Base-by-base conservation (phyloP, 2,113 vertebrate genomes). In the Cranoglanis bouderius region DNA sequence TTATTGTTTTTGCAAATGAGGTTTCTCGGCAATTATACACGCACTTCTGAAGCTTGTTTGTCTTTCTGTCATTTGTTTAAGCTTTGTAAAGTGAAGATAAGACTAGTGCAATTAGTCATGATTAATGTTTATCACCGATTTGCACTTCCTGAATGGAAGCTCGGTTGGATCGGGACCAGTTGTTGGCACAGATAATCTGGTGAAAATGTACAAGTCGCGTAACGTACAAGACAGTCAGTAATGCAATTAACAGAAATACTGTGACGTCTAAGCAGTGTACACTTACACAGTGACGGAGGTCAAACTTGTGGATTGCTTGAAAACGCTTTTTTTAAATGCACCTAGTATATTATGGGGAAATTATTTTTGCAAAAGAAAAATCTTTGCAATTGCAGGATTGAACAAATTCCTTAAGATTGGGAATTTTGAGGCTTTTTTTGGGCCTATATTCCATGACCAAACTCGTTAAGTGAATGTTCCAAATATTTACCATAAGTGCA, bases 1-100 rank as follows among this genome's bases (percentile, higher is more conserved):
- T 26, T 77, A 77, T 77, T 49, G 74, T 77, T 77, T 46, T 29
- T 77, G 72, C 72, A 75, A 75, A 75, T 75, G 19, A 43, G 72
- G 2, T 77, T 77, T 29, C 74, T 26, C 13, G 24, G 74, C 40
- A 49, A 49, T 77, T 77, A 26, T 29, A 29, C 40, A 77, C 2
- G 4, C 1, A 13, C 24, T 14, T 77, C 24, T 46, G 40, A 14
- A 77, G 40, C 74, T 24, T 74, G 74, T 77, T 77, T 77, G 74
- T 77, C 74, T 77, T 77, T 29, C 24, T 77, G 40, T 46, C 38
- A 26, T 8, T 43, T 26, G 19, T 24, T 46, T 43, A 40, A 74
- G 35, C 72, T 75, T 75, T 75, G 40, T 75, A 43, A 75, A 75
- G 40, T 75, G 40, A 43, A 75, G 72, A 75, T 46, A 75, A 46